Base-by-base conservation (phyloP, 2,113 vertebrate species). In the Nipponia nippon region DNA sequence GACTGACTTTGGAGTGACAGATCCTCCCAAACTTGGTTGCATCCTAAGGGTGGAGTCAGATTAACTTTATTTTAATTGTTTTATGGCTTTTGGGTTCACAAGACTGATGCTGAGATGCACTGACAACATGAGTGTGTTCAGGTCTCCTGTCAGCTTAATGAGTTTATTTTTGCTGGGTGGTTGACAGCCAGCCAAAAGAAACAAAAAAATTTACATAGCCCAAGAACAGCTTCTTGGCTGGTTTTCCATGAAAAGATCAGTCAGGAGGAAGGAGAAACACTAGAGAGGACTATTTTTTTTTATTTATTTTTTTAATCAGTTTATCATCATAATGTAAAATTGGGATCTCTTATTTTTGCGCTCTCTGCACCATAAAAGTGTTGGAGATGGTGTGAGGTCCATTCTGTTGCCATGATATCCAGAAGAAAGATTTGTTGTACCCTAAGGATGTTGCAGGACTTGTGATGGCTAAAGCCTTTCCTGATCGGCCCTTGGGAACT, bases 151-250 rank as follows among this genome's bases (percentile, higher is more conserved):
- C 82, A 80, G 30, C 53, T 73, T 93, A 95, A 95, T 94, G 89
- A 95, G 76, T 95, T 95, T 95, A 70, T 93, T 96, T 94, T 94
- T 95, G 91, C 32, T 77, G 73, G 56, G 56, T 83, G 72, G n/a
- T 71, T 97, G 95, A 90, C 89, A 91, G 55, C 50, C 79, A 84
- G 85, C 95, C 85, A 96, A 88, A 93, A 91, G 65, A 89, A 91
- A 87, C 34, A 40, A 49, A n/a, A 34, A 86, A 47, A 36, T 16
- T 42, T 44, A 25, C 62, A 22, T 66, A 80, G 77, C 62, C 69
- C 79, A 84, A 62, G 44, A 92, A 77, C 58, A 83, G 52, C 40
- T 86, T 91, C 38, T 86, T 91, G 84, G 38, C 79, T 18, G 30
- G 4, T 89, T 89, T 93, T 85, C 50, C 36, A 29, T 69, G 62